These are phyloP conservation scores for Watersipora subatra DNA, from an alignment of 1,140 invertebrate genomes.

Conservation along the genomic window DNA sequence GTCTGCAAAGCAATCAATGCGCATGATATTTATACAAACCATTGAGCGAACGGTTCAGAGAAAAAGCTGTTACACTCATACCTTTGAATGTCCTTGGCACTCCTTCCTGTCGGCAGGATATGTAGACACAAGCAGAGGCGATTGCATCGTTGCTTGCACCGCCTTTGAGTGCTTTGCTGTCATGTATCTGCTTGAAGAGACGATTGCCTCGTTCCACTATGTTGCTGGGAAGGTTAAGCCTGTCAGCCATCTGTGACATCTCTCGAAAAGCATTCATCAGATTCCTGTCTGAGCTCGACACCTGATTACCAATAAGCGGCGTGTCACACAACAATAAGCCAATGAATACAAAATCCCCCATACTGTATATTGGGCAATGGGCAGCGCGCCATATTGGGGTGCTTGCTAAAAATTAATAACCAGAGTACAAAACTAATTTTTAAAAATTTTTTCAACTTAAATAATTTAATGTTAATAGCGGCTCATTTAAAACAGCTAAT, in stretches of 20 bases:
- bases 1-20: too few relatives aligned
- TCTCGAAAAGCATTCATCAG: conserved; percentile 89
- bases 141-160: conserved; percentile 86
- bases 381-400: too few relatives aligned
- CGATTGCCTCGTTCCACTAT: conserved; percentile 73
- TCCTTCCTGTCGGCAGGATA: conserved; percentile 94
- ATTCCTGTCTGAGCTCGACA: conserved; percentile 57
- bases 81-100: conserved; percentile 95
- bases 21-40: too few relatives aligned
- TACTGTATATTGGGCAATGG: too few relatives aligned
- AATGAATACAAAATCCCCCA: too few relatives aligned
- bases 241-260: conserved; percentile 92
- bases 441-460: too few relatives aligned
- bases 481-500: too few relatives aligned
- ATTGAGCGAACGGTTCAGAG: too few relatives aligned
- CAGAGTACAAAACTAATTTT: too few relatives aligned
- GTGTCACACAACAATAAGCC: not conserved
- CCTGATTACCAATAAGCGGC: conserved; percentile 16
- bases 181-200: conserved; percentile 88
- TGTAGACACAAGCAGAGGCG: conserved; percentile 94
- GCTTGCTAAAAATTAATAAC: too few relatives aligned
- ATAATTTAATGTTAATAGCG: too few relatives aligned
- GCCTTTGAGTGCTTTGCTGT: conserved; percentile 87
- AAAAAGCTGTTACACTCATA: too few relatives aligned
- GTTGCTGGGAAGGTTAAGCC: conserved; percentile 80